phyloP scores from a whole-genome alignment of 2,888 invertebrate genomes.

The Antitype chi region DNA sequence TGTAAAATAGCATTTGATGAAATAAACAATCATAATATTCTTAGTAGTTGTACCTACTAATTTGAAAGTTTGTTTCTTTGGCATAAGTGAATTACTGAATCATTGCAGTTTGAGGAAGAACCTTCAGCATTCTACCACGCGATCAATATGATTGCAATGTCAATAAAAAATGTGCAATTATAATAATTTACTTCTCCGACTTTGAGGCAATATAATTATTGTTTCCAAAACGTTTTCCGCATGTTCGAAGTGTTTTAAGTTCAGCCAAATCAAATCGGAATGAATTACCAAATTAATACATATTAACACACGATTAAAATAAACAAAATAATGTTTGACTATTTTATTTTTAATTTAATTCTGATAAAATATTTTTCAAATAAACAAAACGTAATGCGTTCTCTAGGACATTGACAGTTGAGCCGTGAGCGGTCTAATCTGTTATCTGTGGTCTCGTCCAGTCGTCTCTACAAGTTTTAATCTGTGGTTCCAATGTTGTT shows the following conservation, averaged over 20 bases:
- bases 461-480: background rate
- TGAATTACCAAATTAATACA: background rate
- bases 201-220: conserved; percentile 55
- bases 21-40: conserved; percentile 42
- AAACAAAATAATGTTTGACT: background rate
- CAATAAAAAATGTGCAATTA: conserved; percentile 70
- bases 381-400: conserved; percentile 60
- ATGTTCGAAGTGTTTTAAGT: conserved; percentile 16
- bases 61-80: conserved; percentile 34
- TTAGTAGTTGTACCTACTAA: background rate
- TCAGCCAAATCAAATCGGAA: conserved; percentile 29
- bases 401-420: conserved; percentile 29
- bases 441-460: conserved; percentile 21
- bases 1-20: conserved; percentile 40
- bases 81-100: conserved; percentile 31
- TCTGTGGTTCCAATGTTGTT: conserved; percentile 13
- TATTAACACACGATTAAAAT: background rate
- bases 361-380: background rate
- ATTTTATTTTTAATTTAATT: background rate
- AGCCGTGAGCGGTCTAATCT: background rate
- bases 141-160: conserved; percentile 78
- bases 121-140: conserved; percentile 83
- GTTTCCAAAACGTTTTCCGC: conserved; percentile 65
- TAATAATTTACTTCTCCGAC: conserved; percentile 54
- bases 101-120: conserved; percentile 79